phyloP scores from a whole-genome alignment of 2,113 vertebrate genomes.

The Salvelinus sp. region DNA sequence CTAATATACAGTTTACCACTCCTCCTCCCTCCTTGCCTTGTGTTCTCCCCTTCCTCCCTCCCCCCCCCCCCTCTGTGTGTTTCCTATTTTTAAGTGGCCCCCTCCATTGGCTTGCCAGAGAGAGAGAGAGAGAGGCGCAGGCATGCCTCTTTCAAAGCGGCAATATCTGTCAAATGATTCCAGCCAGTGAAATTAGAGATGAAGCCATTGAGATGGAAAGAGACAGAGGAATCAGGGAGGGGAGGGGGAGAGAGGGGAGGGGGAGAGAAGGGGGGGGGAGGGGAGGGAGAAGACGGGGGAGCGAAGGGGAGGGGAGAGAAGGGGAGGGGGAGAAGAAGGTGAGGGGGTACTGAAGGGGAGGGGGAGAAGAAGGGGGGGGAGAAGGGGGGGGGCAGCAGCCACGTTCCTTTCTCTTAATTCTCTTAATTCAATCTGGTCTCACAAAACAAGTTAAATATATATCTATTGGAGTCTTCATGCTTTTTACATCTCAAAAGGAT shows the following conservation, averaged over 20 bases:
- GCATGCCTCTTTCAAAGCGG: constrained; percentile 75
- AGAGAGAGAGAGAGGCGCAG: constrained; percentile 35
- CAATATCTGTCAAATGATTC: constrained; percentile 75
- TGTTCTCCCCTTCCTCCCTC: too few relatives aligned
- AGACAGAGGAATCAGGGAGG: background rate
- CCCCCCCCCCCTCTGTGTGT: background rate
- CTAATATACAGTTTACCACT: constrained; percentile 76
- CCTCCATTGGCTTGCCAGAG: constrained; percentile 54
- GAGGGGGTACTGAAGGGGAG: too few relatives aligned
- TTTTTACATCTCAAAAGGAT: constrained; percentile 37
- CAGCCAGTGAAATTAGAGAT: constrained; percentile 75
- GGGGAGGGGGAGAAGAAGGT: background rate
- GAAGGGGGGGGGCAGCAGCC: background rate
- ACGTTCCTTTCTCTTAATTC: constrained; percentile 10
- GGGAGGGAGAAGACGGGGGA: background rate
- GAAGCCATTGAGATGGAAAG: constrained; percentile 64
- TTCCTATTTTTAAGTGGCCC: constrained; percentile 11
- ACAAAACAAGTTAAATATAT: constrained; percentile 48
- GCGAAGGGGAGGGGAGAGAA: background rate
- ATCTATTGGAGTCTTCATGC: constrained; percentile 35
- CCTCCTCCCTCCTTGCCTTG: background rate
- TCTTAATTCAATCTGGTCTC: constrained; percentile 52
- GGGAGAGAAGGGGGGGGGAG: background rate
- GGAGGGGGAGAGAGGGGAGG: background rate
- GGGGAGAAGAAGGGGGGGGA: constrained; percentile 1